Conservation (phyloP, 2,888 invertebrate species). For the Tubulanus polymorphus region DNA sequence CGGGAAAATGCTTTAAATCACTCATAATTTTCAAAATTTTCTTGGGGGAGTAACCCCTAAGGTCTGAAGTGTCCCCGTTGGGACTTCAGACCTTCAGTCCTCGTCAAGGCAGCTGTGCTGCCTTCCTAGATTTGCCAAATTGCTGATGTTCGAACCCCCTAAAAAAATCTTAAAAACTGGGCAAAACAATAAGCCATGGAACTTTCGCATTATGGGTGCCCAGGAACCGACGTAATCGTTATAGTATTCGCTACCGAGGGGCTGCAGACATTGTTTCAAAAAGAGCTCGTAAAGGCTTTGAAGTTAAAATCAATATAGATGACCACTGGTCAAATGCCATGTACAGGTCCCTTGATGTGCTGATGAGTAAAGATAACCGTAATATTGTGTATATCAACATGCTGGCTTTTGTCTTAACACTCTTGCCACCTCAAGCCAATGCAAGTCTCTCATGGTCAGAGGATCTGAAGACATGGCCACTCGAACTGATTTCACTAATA, state of each 20-base stretch:
- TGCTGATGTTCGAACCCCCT: no score
- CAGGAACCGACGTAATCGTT: background rate
- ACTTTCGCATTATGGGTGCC: background rate
- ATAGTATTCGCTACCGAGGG: background rate
- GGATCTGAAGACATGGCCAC: slow-evolving; percentile 1
- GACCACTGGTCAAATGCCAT: slow-evolving; percentile 2
- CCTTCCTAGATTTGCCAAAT: no score
- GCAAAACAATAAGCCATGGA: background rate
- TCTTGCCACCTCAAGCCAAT: background rate
- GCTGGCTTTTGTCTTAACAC: background rate
- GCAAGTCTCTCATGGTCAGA: background rate
- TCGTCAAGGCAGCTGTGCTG: no score
- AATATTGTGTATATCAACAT: background rate
- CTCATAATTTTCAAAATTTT: no score
- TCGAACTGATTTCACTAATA: background rate
- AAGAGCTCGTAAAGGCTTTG: slow-evolving; percentile 1
- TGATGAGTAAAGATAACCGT: background rate
- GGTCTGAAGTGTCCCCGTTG: no score
- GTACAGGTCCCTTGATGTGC: background rate
- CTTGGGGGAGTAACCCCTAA: no score
- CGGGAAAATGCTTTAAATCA: no score
- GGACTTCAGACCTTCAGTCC: no score
- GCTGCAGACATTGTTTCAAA: slow-evolving; percentile 1
- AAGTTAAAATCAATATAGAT: slow-evolving; percentile 1
- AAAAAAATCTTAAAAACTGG: background rate